Conservation (phyloP, 2,888 invertebrate genomes). For the Xylophagus ater region DNA sequence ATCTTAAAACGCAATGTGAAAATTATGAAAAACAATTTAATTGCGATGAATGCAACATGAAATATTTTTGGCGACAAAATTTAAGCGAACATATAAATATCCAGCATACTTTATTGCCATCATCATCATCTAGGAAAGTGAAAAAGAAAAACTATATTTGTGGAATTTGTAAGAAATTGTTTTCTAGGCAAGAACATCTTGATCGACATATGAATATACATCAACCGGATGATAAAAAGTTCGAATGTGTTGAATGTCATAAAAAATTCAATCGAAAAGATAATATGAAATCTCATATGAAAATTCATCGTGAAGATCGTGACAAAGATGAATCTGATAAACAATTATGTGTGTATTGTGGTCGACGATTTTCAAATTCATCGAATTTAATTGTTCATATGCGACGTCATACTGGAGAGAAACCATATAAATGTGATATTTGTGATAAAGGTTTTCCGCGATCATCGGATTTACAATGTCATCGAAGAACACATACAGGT, state of each 20-base stretch:
- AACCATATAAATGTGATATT: constrained; percentile 51
- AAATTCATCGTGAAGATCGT: constrained; percentile 41
- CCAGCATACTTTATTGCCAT: constrained; percentile 21
- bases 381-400: constrained; percentile 54
- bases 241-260: constrained; percentile 47
- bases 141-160: constrained; percentile 43
- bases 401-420: constrained; percentile 55
- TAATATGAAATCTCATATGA: constrained; percentile 47
- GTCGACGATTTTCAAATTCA: constrained; percentile 48
- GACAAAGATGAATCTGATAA: constrained; percentile 35
- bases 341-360: constrained; percentile 49
- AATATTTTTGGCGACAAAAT: constrained; percentile 35
- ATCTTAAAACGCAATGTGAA: constrained; percentile 39
- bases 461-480: constrained; percentile 51
- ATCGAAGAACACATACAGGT: constrained; percentile 50
- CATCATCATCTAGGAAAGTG: constrained; percentile 20
- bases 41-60: constrained; percentile 31
- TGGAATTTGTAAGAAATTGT: constrained; percentile 51
- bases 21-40: constrained; percentile 27
- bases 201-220: constrained; percentile 55
- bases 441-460: constrained; percentile 53
- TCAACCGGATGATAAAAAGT: constrained; percentile 43
- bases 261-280: constrained; percentile 49
- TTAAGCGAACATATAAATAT: constrained; percentile 25
- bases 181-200: constrained; percentile 52